Evolutionary conservation across 2,888 invertebrate genomes (phyloP), one percentile per base, ranked within the genome.

Genomic region (Dynastes tityus): DNA sequence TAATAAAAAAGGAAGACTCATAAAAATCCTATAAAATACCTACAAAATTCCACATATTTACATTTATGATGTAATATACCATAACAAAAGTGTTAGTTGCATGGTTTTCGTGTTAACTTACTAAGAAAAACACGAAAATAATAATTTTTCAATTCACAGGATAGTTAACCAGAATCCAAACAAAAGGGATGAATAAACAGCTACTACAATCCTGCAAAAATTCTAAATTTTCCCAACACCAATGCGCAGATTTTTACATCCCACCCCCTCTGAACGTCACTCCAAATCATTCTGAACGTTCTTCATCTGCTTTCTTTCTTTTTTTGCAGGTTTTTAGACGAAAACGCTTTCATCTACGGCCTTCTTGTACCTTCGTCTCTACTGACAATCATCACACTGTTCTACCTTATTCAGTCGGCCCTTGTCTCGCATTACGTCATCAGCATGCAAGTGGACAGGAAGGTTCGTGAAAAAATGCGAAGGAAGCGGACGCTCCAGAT

Each of bases 401-500:
- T 90, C 79, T 90, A 91, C 82, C 88, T 91, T 78, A 82, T 90
- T 58, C 90, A 91, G 82, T 91, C 92, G 45, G 91, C 91, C 29
- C 88, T 91, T 74, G 90, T 91, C 11, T 91, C 92, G 13, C 89
- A 91, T 83, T 91, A 91, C 85, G 91, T 91, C 55, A 91, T 91
- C 84, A 91, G 90, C 82, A 90, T 92, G 90, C 92, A 92, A 83
- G 87, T 91, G 80, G 92, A 92, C 82, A 89, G 90, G 79, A 90
- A 91, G 83, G 89, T 91, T 63, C 90, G 92, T 63, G 91, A 91
- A 83, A 92, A 92, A 86, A 91, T 92, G 91, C 90, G 91, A 76
- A 89, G 90, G 81, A 90, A 91, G 82, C 89, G 92, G 80, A 89
- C 90, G 51, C 87, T 92, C 79, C 93, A 92, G 85, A 89, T 92